Base-by-base conservation (phyloP, 2,888 invertebrate genomes). In the Pristionchus fissidentatus region DNA sequence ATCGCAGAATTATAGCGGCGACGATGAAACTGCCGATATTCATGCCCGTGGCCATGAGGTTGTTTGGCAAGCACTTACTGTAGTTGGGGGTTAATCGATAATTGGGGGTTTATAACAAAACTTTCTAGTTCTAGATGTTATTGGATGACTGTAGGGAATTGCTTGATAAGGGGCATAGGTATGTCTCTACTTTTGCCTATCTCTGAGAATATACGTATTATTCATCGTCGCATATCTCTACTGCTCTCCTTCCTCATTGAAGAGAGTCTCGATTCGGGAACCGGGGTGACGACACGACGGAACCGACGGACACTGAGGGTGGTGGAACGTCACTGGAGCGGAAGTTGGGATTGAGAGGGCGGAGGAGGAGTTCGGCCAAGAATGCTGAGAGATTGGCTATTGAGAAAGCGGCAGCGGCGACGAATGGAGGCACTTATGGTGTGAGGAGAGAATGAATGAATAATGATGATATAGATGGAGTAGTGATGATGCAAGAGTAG, bases 311-410 rank as follows among this genome's bases (percentile, higher is more conserved):
- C 26, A 43, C 73, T 8, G 73, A 46, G 26, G n/a, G n/a, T n/a
- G n/a, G n/a, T n/a, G 43, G 43, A 22, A 73, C 73, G 46, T 73
- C 73, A 35, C 26, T 73, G 73, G 78, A 78, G 55, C 49, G 78
- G 55, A 78, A 73, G 26, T 41, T 49, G n/a, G 22, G 8, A n/a
- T 19, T 52, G 35, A 52, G 41, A 22, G 55, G 35, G 43, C 49
- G 78, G 22, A 78, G 78, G 35, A 78, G 78, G 22, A 78, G 78
- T 52, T 46, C 49, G 49, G 35, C 52, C 22, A 78, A 35, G 52
- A 78, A 32, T 52, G 78, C 32, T 0, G 78, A 55, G 49, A 38
- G 38, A 55, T 22, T 73, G 4, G 73, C 73, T 38, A 66, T 66
- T 26, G 73, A 73, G 46, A 29, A 35, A 15, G 73, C 41, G 26